Evolutionary conservation across 2,797 vertebrate species (phyloP), one percentile per base, ranked within the genome.

Genomic region (Silurus aristotelis): DNA sequence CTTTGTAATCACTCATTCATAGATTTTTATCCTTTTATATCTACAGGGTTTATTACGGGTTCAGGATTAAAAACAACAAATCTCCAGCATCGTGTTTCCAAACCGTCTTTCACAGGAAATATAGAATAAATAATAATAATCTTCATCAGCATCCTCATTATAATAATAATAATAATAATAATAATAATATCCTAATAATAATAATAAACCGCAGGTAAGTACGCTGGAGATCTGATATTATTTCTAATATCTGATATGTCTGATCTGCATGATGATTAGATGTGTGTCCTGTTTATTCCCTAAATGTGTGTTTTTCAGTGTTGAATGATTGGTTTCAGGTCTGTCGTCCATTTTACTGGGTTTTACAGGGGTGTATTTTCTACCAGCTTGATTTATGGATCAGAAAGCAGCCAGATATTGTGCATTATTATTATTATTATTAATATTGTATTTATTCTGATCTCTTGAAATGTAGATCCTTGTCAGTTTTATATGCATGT

Each of bases 11-110:
- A 9, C 6, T 70, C 56, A 13, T 2, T 58, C 25, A 25, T 67
- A n/a, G 10, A 58, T n/a, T 82, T 82, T 82, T 82, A 58, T 70
- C 38, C 14, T 70, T 82, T 82, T 70, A 80, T 80, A 80, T 22
- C 0, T 2, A 2, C 73, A 5, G 52, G 5, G 15, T 78, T 27
- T 78, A 12, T 13, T 66, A 72, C 22, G 61, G 25, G 14, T 25
- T 46, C 15, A 15, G 63, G 4, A n/a, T 3, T 27, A 19, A 20
- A 10, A 79, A 19, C 61, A 14, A 61, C 31, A 78, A 9, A n/a
- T 6, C 4, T 4, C 31, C 31, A 46, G 31, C 76, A 27, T n/a
- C 58, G 58, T 5, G 1, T 38, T 63, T 48, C 46, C 60, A 8
- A 17, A 14, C 8, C 56, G 31, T 14, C 27, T 5, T 8, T 48